These are phyloP conservation scores for Triplophysa bombifrons DNA, from an alignment of 2,797 vertebrate genomes.

Conservation along the genomic window DNA sequence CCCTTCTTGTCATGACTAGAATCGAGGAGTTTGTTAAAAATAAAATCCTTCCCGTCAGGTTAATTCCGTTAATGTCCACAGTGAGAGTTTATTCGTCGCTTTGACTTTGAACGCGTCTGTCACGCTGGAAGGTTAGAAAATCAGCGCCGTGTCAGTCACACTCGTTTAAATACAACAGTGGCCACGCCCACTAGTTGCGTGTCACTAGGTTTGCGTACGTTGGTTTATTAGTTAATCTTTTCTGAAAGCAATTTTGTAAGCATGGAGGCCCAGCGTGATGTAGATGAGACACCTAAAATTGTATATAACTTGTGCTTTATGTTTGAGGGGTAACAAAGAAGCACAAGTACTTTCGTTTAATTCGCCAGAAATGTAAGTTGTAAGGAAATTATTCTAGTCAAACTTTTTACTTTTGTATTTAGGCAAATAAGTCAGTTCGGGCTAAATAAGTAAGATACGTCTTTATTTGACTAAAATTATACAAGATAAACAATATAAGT, in stretches of 20 bases:
- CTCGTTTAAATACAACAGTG: not conserved
- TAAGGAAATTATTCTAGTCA: not conserved
- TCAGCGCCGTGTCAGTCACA: not conserved
- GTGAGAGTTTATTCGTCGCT: not conserved
- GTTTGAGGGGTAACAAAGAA: too few species aligned
- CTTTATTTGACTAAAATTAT: not conserved
- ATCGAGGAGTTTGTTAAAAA: not conserved
- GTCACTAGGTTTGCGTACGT: not conserved
- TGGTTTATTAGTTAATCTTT: too few species aligned
- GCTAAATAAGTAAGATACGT: not conserved
- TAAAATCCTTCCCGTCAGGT: slow-evolving; percentile 7
- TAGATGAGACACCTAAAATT: too few species aligned
- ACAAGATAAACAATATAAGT: not conserved
- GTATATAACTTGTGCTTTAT: too few species aligned
- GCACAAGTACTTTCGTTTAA: too few species aligned
- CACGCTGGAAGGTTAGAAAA: slow-evolving; percentile 23
- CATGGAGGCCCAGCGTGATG: too few species aligned
- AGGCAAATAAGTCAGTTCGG: not conserved
- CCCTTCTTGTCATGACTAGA: slow-evolving; percentile 3
- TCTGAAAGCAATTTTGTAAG: too few species aligned
- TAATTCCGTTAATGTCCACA: slow-evolving; percentile 11
- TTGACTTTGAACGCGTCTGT: not conserved
- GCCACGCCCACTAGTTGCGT: slow-evolving; percentile 24
- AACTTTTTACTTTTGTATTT: not conserved
- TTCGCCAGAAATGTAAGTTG: too few species aligned